These are phyloP conservation scores for Silurus asotus DNA, from an alignment of 2,113 vertebrate genomes.

Conservation along the genomic window DNA sequence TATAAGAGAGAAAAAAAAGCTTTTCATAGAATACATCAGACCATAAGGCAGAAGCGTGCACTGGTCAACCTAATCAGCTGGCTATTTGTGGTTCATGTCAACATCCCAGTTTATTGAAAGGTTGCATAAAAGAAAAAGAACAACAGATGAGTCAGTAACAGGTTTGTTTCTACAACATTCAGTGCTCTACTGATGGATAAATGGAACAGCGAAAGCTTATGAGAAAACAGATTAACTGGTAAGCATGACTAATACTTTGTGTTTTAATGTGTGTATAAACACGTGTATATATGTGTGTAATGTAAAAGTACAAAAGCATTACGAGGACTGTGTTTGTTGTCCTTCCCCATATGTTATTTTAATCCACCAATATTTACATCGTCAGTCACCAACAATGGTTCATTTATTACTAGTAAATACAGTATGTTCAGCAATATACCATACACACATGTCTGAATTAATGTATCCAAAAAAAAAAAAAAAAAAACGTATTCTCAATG, in stretches of 20 bases:
- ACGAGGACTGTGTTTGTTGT: neutral
- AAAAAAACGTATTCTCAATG: neutral
- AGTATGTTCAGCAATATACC: neutral
- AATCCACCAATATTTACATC: neutral
- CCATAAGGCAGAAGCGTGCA: neutral
- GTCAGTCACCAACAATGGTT: neutral
- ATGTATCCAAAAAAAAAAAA: neutral
- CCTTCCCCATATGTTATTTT: neutral
- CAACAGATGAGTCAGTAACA: constrained; percentile 15
- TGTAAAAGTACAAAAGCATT: neutral
- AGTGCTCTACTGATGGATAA: neutral
- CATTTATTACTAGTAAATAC: neutral
- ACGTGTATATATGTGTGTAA: too few species aligned
- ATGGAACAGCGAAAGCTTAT: neutral
- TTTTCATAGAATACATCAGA: neutral
- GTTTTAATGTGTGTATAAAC: neutral
- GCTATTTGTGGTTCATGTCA: constrained; percentile 19
- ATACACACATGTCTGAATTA: neutral
- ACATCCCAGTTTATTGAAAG: constrained; percentile 32
- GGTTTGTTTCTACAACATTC: constrained; percentile 16
- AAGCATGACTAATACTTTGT: neutral
- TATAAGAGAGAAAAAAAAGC: neutral
- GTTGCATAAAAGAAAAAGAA: constrained; percentile 5
- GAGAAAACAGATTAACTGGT: neutral
- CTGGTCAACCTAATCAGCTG: constrained; percentile 30